Conservation (phyloP, 2,888 invertebrate genomes). For the Spisula solida region DNA sequence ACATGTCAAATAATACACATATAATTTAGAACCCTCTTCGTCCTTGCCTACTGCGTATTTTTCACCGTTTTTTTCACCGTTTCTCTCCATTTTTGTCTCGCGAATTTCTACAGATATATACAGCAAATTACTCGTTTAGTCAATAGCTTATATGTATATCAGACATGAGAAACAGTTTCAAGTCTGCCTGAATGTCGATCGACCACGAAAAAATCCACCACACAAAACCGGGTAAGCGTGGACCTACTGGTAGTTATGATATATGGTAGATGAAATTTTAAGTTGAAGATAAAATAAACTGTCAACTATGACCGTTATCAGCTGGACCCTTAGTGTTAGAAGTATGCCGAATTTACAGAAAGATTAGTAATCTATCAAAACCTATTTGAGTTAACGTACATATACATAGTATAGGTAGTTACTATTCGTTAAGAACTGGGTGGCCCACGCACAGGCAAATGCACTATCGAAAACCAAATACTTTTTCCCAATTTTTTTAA, state of each 20-base stretch:
- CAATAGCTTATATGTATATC: not conserved
- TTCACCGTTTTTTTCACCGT: not conserved
- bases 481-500: too few relatives aligned
- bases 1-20: constrained; percentile 82
- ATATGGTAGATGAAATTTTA: not conserved
- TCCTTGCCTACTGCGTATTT: not conserved
- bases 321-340: not conserved
- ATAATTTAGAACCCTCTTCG: constrained; percentile 68
- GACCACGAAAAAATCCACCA: not conserved
- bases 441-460: too few relatives aligned
- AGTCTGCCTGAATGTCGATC: not conserved
- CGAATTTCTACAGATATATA: not conserved
- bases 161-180: not conserved
- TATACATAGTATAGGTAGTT: too few relatives aligned
- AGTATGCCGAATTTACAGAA: not conserved
- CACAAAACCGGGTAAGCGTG: not conserved
- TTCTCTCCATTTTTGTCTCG: not conserved
- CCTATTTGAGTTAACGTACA: not conserved
- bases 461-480: too few relatives aligned
- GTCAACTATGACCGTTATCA: constrained; percentile 16
- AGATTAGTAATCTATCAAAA: constrained; percentile 3
- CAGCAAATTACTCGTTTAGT: not conserved
- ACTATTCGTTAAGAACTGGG: too few relatives aligned
- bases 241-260: not conserved
- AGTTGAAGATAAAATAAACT: not conserved